phyloP scores from a whole-genome alignment of 2,797 vertebrate genomes.

The Huso huso region DNA sequence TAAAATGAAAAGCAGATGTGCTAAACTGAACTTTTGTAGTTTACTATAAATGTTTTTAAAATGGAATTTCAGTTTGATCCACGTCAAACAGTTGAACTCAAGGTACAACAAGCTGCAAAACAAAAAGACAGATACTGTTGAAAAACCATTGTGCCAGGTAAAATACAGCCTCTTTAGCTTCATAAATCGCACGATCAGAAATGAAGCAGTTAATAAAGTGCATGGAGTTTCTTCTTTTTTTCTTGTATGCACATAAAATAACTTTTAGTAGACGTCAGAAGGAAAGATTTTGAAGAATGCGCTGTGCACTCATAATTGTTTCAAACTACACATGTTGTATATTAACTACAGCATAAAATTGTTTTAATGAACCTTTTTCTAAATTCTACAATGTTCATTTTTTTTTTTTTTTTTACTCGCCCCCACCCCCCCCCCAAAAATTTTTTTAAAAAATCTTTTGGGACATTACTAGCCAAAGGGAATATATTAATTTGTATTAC shows the following conservation, averaged over 20 bases:
- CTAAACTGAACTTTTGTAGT: slow-evolving; percentile 36
- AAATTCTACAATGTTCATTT: neutral
- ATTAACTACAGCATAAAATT: slow-evolving; percentile 32
- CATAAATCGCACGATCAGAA: slow-evolving; percentile 75
- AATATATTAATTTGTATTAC: neutral
- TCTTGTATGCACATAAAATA: slow-evolving; percentile 8
- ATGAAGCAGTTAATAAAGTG: slow-evolving; percentile 73
- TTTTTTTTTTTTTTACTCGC: slow-evolving; percentile 1
- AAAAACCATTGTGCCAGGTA: slow-evolving; percentile 80
- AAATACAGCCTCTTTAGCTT: slow-evolving; percentile 71
- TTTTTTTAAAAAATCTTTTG: slow-evolving; percentile 2
- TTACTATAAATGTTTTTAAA: slow-evolving; percentile 60
- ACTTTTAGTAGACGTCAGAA: slow-evolving; percentile 4
- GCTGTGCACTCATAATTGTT: slow-evolving; percentile 13
- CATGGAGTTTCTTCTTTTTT: slow-evolving; percentile 38
- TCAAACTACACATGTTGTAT: slow-evolving; percentile 52
- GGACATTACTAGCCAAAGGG: slow-evolving; percentile 3
- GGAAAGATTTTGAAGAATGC: slow-evolving; percentile 1
- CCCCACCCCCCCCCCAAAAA: slow-evolving; percentile 4
- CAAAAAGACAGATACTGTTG: slow-evolving; percentile 76
- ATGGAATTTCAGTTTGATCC: slow-evolving; percentile 63
- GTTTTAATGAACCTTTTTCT: slow-evolving; percentile 3
- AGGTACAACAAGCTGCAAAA: slow-evolving; percentile 74
- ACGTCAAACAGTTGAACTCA: slow-evolving; percentile 71
- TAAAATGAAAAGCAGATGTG: slow-evolving; percentile 92